Evolutionary conservation across 2,797 vertebrate species (phyloP).

Genomic region (Tachyglossus aculeatus): DNA sequence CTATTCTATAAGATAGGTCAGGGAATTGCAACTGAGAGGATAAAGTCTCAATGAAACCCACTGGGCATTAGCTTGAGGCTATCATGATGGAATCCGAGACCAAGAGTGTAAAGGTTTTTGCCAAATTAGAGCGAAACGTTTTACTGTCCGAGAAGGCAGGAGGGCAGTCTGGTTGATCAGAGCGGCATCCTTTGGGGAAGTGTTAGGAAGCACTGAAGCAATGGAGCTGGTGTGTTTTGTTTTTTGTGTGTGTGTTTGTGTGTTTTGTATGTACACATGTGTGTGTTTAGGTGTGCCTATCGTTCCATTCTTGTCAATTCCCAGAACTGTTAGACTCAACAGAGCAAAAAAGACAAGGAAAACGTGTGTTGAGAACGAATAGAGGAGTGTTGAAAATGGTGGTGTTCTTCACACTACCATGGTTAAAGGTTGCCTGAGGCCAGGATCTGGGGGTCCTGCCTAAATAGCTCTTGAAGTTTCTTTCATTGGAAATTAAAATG

Average conservation of each 20-base stretch:
- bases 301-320: neutral
- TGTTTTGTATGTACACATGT: neutral
- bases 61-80: conserved; percentile 12
- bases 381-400: too few relatives aligned
- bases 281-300: rapidly evolving
- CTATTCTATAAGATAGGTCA: conserved; percentile 9
- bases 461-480: too few relatives aligned
- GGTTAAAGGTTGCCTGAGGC: too few relatives aligned
- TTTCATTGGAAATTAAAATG: too few relatives aligned
- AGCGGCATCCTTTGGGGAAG: neutral
- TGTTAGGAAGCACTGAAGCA: neutral
- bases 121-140: conserved; percentile 12
- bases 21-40: neutral
- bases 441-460: too few relatives aligned
- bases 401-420: too few relatives aligned
- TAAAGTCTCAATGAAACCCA: conserved; percentile 6
- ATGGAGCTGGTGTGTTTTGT: neutral
- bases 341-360: too few relatives aligned
- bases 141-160: neutral
- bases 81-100: conserved; percentile 17
- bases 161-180: conserved; percentile 7
- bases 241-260: rapidly evolving
- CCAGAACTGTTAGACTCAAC: too few relatives aligned
- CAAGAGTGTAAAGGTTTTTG: neutral
- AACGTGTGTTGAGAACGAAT: too few relatives aligned